phyloP scores from a whole-genome alignment of 2,113 vertebrate genomes.

The Castor canadensis region DNA sequence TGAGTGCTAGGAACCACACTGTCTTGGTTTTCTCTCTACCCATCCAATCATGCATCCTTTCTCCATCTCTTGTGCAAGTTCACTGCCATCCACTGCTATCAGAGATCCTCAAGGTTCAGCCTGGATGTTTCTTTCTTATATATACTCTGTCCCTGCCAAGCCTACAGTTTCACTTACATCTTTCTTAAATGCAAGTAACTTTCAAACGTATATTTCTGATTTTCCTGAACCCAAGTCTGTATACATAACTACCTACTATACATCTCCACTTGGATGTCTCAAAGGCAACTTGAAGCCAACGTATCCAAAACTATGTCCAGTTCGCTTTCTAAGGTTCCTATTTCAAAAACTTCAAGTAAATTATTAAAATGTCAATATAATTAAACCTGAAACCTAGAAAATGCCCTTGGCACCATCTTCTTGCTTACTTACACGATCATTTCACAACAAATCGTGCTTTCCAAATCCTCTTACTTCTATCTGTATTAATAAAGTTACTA shows the following conservation, averaged over 20 bases:
- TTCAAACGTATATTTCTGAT: not conserved
- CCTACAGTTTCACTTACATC: not conserved
- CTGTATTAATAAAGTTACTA: not conserved
- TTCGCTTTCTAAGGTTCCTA: not conserved
- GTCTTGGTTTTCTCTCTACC: not conserved
- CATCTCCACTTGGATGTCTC: not conserved
- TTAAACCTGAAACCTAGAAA: not conserved
- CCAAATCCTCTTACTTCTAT: not conserved
- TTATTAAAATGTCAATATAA: not conserved
- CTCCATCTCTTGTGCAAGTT: not conserved
- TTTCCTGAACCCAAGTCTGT: not conserved
- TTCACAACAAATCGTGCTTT: not conserved
- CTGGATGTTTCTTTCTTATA: not conserved
- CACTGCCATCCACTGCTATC: not conserved
- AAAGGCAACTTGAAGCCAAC: not conserved
- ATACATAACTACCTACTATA: too few relatives aligned
- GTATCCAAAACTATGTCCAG: not conserved
- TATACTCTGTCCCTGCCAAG: not conserved
- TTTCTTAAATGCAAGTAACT: too few relatives aligned
- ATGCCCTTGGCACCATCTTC: not conserved
- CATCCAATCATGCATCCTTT: not conserved
- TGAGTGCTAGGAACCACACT: not conserved
- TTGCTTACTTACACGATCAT: not conserved
- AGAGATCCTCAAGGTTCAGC: not conserved
- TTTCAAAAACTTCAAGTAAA: not conserved